These are phyloP conservation scores for Adelognathus sp. DNA, from an alignment of 2,888 invertebrate species.

Conservation along the genomic window DNA sequence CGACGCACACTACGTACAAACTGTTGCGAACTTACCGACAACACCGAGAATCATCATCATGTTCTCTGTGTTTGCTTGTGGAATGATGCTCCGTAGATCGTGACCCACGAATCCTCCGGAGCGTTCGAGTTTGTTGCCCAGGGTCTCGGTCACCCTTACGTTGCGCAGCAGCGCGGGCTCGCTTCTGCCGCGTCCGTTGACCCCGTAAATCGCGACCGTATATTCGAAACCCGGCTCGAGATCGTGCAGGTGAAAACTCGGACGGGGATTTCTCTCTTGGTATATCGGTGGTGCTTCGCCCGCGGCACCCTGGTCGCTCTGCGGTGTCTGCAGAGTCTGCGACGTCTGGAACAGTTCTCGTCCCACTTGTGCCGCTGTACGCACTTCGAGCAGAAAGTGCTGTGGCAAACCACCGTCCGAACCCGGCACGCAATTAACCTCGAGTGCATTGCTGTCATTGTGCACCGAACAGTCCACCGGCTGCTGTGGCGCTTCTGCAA, in stretches of 20 bases:
- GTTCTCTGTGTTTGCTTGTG: conserved; percentile 69
- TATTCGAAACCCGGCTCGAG: conserved; percentile 90
- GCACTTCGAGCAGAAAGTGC: conserved; percentile 90
- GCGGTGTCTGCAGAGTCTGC: conserved; percentile 78
- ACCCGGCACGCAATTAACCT: conserved; percentile 89
- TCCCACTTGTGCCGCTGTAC: conserved; percentile 68
- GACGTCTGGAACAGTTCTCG: conserved; percentile 78
- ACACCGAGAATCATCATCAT: conserved; percentile 76
- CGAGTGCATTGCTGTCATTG: conserved; percentile 86
- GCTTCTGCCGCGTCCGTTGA: conserved; percentile 91
- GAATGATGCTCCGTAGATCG: conserved; percentile 74
- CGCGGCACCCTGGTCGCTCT: conserved; percentile 66
- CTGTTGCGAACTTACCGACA: conserved; percentile 71
- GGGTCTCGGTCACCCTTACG: conserved; percentile 80
- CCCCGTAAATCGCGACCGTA: conserved; percentile 90
- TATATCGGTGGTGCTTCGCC: conserved; percentile 72
- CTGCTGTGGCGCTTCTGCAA: conserved; percentile 89
- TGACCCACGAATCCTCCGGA: conserved; percentile 70
- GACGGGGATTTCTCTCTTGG: conserved; percentile 80
- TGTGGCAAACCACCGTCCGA: conserved; percentile 92
- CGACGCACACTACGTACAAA: not conserved
- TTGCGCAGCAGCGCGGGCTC: conserved; percentile 88
- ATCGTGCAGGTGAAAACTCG: conserved; percentile 88
- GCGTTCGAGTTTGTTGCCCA: conserved; percentile 70
- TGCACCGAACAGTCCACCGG: conserved; percentile 89